These are phyloP conservation scores for Agrotis clavis DNA, from an alignment of 2,888 invertebrate species.

Conservation along the genomic window DNA sequence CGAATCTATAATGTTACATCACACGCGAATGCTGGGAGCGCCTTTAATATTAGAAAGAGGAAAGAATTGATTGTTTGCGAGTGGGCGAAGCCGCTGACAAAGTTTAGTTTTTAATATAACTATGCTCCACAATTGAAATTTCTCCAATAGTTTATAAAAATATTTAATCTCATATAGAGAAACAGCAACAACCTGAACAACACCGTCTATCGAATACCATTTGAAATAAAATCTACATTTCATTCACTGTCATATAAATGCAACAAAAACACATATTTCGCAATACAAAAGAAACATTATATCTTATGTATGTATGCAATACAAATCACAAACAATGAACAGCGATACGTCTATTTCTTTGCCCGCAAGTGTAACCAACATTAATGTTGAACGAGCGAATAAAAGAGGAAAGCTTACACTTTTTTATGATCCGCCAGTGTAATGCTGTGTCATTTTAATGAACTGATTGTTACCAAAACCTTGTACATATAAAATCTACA, in stretches of 20 bases:
- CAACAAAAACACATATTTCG: not conserved
- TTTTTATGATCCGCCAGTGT: constrained; percentile 60
- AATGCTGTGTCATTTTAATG: constrained; percentile 64
- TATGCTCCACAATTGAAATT: too few relatives aligned
- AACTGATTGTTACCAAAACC: constrained; percentile 59
- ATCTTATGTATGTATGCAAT: too few relatives aligned
- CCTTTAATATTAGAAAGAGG: too few relatives aligned
- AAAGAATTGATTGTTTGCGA: too few relatives aligned
- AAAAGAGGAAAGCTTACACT: constrained; percentile 58
- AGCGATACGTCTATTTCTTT: constrained; percentile 16
- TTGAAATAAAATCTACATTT: not conserved
- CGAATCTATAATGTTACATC: too few relatives aligned
- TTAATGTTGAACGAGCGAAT: constrained; percentile 54
- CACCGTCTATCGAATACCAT: too few relatives aligned
- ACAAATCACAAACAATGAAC: constrained; percentile 13
- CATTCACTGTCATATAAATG: constrained; percentile 9
- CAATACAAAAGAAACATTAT: not conserved
- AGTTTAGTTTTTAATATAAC: too few relatives aligned
- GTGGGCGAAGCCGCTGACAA: too few relatives aligned
- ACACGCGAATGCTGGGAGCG: too few relatives aligned
- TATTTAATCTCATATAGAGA: too few relatives aligned
- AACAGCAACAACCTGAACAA: too few relatives aligned
- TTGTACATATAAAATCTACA: constrained; percentile 1
- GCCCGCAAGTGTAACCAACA: constrained; percentile 41
- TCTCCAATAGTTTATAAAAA: too few relatives aligned